These are phyloP conservation scores for Phalera bucephala DNA, from an alignment of 2,888 invertebrate species.

Conservation along the genomic window DNA sequence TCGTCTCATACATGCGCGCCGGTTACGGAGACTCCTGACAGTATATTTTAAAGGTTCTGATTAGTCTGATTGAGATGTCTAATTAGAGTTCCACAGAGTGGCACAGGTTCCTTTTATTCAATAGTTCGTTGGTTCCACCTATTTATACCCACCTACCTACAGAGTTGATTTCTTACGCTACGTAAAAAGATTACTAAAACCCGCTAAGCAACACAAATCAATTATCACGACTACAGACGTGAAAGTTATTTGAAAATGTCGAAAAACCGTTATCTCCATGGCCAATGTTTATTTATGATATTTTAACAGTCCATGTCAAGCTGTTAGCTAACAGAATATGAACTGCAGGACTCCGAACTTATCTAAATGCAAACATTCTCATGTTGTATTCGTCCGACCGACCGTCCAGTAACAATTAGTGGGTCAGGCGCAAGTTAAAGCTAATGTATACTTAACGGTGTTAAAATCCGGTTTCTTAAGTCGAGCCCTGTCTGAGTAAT, in stretches of 20 bases:
- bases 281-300: slow-evolving; percentile 34
- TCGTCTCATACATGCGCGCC: too few relatives aligned
- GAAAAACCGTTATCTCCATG: slow-evolving; percentile 41
- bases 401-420: slow-evolving; percentile 54
- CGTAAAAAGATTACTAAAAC: slow-evolving; percentile 14
- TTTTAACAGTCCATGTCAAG: slow-evolving; percentile 19
- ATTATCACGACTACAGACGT: slow-evolving; percentile 24
- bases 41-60: background rate
- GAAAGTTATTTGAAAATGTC: slow-evolving; percentile 38
- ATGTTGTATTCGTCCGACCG: slow-evolving; percentile 30
- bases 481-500: slow-evolving; percentile 35
- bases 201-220: slow-evolving; percentile 26
- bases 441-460: slow-evolving; percentile 70
- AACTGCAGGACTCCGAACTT: slow-evolving; percentile 42
- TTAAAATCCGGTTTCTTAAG: slow-evolving; percentile 56
- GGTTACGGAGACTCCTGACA: too few relatives aligned
- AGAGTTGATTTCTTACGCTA: too few relatives aligned
- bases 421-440: slow-evolving; percentile 58
- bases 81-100: too few relatives aligned
- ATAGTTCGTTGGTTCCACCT: too few relatives aligned
- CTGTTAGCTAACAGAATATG: slow-evolving; percentile 37
- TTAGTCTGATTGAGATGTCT: too few relatives aligned
- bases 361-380: slow-evolving; percentile 58
- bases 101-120: too few relatives aligned
- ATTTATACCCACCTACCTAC: too few relatives aligned